phyloP scores from a whole-genome alignment of 1,140 invertebrate genomes.

The Trachymyrmex cornetzi region DNA sequence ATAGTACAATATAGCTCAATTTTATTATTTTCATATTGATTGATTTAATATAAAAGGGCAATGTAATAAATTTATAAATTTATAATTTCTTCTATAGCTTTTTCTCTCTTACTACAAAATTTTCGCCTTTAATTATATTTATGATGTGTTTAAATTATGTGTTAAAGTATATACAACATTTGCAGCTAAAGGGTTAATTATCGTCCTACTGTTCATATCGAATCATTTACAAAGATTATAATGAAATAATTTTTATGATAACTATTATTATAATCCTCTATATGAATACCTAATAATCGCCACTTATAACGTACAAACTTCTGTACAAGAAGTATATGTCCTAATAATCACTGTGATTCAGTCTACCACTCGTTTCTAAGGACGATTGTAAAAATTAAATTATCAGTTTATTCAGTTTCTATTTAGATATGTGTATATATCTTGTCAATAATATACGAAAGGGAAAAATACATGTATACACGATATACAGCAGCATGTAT shows the following conservation, averaged over 20 bases:
- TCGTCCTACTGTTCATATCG: not conserved
- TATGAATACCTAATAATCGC: conserved; percentile 11
- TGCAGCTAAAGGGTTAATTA: conserved; percentile 45
- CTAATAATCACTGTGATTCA: conserved; percentile 48
- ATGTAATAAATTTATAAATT: conserved; percentile 27
- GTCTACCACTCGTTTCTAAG: conserved; percentile 45
- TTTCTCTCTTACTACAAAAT: not conserved
- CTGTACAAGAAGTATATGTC: conserved; percentile 32
- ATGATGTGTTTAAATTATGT: not conserved
- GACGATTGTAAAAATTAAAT: conserved; percentile 42
- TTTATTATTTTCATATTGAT: not conserved
- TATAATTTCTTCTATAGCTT: not conserved
- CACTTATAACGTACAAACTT: conserved; percentile 26
- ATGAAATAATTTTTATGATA: conserved; percentile 20
- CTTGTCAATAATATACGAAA: conserved; percentile 7
- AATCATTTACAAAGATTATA: conserved; percentile 35
- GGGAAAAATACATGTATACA: conserved; percentile 14
- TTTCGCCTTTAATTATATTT: not conserved
- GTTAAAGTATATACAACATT: not conserved
- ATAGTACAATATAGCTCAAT: not conserved
- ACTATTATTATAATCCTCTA: conserved; percentile 10
- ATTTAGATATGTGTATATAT: conserved; percentile 63
- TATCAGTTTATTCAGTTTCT: conserved; percentile 26
- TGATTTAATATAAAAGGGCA: not conserved
- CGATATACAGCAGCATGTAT: not conserved